These are phyloP conservation scores for Anarrhichthys ocellatus DNA, from an alignment of 2,113 vertebrate genomes.

Conservation along the genomic window DNA sequence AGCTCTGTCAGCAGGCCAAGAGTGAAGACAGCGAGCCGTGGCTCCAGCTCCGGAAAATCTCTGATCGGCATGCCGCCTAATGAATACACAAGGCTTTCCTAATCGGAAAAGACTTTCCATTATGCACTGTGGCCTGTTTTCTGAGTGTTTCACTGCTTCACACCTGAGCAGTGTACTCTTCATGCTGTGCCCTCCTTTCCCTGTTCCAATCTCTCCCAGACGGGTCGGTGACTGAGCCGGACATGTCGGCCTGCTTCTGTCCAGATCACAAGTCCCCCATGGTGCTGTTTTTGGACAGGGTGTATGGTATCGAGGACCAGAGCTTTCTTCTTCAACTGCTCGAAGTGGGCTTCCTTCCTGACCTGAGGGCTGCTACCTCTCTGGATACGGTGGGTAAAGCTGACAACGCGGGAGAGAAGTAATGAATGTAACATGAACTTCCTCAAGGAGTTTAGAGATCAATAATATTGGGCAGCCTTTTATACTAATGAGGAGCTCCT, in stretches of 20 bases:
- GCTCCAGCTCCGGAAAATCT: constrained; percentile 41
- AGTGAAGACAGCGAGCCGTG: constrained; percentile 36
- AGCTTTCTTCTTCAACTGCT: constrained; percentile 94
- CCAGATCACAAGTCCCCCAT: constrained; percentile 98
- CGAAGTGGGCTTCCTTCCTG: constrained; percentile 97
- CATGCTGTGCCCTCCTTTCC: neutral
- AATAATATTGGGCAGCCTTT: constrained; percentile 22
- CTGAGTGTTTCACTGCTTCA: constrained; percentile 15
- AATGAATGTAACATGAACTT: constrained; percentile 25
- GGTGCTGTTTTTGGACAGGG: constrained; percentile 97
- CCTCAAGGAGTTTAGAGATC: constrained; percentile 10
- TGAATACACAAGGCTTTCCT: constrained; percentile 58
- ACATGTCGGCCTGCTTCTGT: constrained; percentile 96
- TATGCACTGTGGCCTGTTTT: constrained; percentile 38
- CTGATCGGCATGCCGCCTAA: constrained; percentile 38
- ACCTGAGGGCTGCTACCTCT: constrained; percentile 93
- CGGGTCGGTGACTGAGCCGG: constrained; percentile 91
- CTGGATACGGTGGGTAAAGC: constrained; percentile 90
- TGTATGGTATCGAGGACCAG: constrained; percentile 97
- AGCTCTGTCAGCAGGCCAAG: constrained; percentile 56
- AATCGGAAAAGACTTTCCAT: constrained; percentile 59
- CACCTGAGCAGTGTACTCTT: constrained; percentile 11
- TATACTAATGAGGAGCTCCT: constrained; percentile 18
- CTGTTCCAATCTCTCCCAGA: constrained; percentile 81
- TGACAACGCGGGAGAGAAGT: neutral